Percentiles rank a stretch among this genome's conserved stretches.
Evolutionary conservation across 1,140 invertebrate genomes (phyloP).

Genomic region (Pollicipes pollicipes): DNA sequence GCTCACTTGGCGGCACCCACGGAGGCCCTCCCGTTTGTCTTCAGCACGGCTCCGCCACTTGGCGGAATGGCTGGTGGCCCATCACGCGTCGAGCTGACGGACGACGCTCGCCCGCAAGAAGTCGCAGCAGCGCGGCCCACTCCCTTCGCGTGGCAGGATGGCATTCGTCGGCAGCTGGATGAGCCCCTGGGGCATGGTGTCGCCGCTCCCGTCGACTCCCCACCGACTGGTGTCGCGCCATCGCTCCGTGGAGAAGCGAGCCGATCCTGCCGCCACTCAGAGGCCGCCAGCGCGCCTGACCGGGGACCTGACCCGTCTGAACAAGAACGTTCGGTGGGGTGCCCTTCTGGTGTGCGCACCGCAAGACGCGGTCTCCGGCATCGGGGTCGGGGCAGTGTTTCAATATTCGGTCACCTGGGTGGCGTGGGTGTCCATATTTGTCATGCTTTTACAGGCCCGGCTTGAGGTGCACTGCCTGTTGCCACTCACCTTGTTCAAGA

Average conservation of each 20-base stretch:
- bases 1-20: too few relatives aligned
- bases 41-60: too few relatives aligned
- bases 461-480: too few relatives aligned
- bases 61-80: too few relatives aligned
- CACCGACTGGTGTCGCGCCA: slow-evolving; percentile 19
- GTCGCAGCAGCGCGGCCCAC: neutral
- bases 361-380: neutral
- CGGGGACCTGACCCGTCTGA: slow-evolving; percentile 6
- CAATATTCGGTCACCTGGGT: too few relatives aligned
- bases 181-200: slow-evolving; percentile 10
- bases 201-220: slow-evolving; percentile 18
- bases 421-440: too few relatives aligned
- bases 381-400: too few relatives aligned
- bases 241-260: slow-evolving; percentile 18
- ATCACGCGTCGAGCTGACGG: too few relatives aligned
- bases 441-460: too few relatives aligned
- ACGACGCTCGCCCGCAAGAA: too few relatives aligned
- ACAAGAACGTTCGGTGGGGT: neutral
- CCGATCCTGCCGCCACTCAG: neutral
- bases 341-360: slow-evolving; percentile 1
- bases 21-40: too few relatives aligned
- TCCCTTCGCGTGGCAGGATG: neutral
- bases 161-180: slow-evolving; percentile 4
- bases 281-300: slow-evolving; percentile 6
- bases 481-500: too few relatives aligned